A percentile compares a stretch with the other conserved stretches of the same genome.
phyloP scores from a whole-genome alignment of 2,797 vertebrate genomes.

The Fringilla coelebs region DNA sequence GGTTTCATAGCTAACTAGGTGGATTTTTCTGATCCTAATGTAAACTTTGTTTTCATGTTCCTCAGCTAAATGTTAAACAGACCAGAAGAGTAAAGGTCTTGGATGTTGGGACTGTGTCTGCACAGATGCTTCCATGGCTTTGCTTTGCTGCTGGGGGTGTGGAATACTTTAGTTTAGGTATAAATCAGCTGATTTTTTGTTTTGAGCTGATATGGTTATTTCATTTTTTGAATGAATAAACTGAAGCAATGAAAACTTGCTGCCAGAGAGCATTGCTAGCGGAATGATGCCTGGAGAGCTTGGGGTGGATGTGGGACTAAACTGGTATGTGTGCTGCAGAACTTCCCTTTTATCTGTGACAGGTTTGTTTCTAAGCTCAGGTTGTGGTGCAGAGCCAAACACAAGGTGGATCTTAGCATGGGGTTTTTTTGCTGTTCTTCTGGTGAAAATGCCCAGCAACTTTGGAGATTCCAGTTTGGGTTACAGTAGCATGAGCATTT shows the following conservation, averaged over 20 bases:
- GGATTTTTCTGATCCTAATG: neutral
- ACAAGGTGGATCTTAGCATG: neutral
- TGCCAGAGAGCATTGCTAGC: neutral
- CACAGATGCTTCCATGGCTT: neutral
- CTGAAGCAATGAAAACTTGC: neutral
- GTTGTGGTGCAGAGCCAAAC: neutral
- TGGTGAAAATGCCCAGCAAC: neutral
- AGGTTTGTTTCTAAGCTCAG: neutral
- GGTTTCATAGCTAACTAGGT: neutral
- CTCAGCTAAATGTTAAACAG: neutral
- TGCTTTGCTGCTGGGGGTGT: neutral
- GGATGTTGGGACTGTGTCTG: neutral
- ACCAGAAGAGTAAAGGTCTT: neutral
- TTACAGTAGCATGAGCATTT: rapidly evolving
- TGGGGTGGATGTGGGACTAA: neutral
- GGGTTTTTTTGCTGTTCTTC: neutral
- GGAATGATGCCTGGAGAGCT: neutral
- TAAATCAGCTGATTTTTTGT: neutral
- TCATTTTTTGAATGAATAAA: neutral
- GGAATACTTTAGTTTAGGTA: neutral
- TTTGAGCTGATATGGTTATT: neutral
- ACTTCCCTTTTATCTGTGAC: neutral
- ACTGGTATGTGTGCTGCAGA: neutral
- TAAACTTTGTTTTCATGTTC: neutral
- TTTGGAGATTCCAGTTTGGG: neutral